Conservation (phyloP, 2,888 invertebrate genomes). For the Sthenelais limicola region DNA sequence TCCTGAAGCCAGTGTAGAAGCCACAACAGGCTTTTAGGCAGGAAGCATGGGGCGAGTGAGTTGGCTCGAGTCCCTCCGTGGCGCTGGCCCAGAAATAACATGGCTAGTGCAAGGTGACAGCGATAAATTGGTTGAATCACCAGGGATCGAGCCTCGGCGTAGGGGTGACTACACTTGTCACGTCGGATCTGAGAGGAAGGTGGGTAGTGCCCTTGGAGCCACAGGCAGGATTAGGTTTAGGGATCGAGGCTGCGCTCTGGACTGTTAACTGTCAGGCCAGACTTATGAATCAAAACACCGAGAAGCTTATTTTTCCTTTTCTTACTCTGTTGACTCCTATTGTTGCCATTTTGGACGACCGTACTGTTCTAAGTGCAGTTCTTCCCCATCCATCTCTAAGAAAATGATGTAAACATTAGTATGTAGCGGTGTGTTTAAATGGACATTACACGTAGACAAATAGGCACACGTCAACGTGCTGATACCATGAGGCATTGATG, state of each 20-base stretch:
- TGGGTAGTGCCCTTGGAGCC: neutral
- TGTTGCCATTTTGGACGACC: too few relatives aligned
- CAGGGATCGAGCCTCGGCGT: conserved; percentile 6
- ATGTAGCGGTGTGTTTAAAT: too few relatives aligned
- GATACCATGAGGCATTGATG: too few relatives aligned
- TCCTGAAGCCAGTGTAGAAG: neutral
- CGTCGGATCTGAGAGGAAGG: conserved; percentile 1
- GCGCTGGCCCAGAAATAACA: conserved; percentile 7
- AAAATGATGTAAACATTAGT: too few relatives aligned
- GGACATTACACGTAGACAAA: too few relatives aligned
- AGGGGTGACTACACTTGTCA: conserved; percentile 19
- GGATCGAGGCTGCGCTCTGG: neutral
- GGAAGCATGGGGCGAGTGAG: neutral
- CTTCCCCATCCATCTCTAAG: too few relatives aligned
- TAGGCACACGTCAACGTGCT: too few relatives aligned
- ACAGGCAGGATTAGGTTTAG: neutral
- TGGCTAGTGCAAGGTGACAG: conserved; percentile 16
- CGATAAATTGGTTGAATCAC: conserved; percentile 32
- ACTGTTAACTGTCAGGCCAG: too few relatives aligned
- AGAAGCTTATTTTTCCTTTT: too few relatives aligned
- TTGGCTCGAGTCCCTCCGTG: neutral
- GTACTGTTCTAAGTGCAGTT: too few relatives aligned
- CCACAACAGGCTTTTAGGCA: neutral
- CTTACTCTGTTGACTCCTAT: too few relatives aligned
- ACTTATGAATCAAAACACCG: too few relatives aligned